Conservation (phyloP, 2,113 vertebrate genomes). For the Scomber colias region DNA sequence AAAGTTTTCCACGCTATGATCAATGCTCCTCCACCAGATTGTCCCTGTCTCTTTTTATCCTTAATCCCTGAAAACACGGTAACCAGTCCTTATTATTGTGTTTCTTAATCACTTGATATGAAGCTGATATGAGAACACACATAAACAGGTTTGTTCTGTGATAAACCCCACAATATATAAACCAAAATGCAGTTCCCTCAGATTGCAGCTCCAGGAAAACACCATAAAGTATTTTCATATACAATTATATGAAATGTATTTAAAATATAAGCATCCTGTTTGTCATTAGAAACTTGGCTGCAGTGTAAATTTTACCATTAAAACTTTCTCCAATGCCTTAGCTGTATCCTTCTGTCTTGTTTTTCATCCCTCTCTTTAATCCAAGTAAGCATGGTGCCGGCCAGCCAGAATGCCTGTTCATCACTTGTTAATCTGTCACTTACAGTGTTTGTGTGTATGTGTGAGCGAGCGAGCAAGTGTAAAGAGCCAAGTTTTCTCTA, state of each 20-base stretch:
- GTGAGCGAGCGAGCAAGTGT: not conserved
- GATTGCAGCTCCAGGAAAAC: not conserved
- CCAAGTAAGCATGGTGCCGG: slow-evolving; percentile 26
- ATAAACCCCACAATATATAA: not conserved
- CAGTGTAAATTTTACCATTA: not conserved
- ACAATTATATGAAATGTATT: not conserved
- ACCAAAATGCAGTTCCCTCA: not conserved
- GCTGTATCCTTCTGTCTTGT: slow-evolving; percentile 18
- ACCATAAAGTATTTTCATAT: not conserved
- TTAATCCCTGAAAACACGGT: not conserved
- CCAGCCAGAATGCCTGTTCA: slow-evolving; percentile 40
- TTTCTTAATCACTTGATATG: not conserved
- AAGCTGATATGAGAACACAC: not conserved
- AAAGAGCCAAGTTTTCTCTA: slow-evolving; percentile 40
- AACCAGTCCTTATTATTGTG: not conserved
- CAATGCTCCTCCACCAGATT: slow-evolving; percentile 10
- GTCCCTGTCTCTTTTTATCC: not conserved
- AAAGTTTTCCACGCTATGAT: not conserved
- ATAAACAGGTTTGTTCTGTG: not conserved
- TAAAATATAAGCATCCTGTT: not conserved
- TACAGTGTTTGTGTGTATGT: slow-evolving; percentile 21
- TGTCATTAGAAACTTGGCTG: slow-evolving; percentile 1
- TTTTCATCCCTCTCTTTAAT: slow-evolving; percentile 37
- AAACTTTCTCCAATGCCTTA: slow-evolving; percentile 1
- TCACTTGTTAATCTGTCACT: slow-evolving; percentile 56